Evolutionary conservation across 1,140 invertebrate genomes (phyloP).

Genomic region (Lasioglossum baleicum): DNA sequence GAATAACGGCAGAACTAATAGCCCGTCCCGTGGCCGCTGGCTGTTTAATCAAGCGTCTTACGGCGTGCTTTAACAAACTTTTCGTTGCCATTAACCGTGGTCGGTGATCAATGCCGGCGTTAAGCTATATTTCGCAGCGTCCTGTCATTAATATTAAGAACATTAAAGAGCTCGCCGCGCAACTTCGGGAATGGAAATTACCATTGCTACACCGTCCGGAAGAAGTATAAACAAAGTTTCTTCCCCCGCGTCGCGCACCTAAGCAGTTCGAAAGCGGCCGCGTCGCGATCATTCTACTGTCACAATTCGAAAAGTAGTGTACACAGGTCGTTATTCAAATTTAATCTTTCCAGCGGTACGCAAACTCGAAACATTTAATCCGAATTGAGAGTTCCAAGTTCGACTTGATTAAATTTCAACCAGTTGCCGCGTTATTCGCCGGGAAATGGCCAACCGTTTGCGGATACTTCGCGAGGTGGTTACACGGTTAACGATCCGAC

Average conservation of each 20-base stretch:
- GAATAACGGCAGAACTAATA: conserved; percentile 42
- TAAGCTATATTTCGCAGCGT: conserved; percentile 16
- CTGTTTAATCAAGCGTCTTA: conserved; percentile 62
- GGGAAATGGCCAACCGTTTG: conserved; percentile 1
- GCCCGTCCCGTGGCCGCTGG: conserved; percentile 7
- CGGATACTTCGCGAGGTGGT: background rate
- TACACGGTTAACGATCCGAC: background rate
- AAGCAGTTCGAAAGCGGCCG: background rate
- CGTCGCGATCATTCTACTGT: background rate
- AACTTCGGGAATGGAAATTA: conserved; percentile 19
- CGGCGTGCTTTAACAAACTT: conserved; percentile 51
- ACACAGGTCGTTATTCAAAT: background rate
- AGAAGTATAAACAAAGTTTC: conserved; percentile 26
- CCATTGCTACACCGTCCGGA: background rate
- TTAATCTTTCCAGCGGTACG: background rate
- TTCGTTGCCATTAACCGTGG: conserved; percentile 30
- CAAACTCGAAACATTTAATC: background rate
- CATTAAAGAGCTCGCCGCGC: background rate
- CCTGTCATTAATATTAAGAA: conserved; percentile 33
- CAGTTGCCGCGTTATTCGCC: no score
- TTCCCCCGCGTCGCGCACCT: no score
- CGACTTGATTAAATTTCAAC: background rate
- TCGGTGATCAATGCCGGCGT: conserved; percentile 48
- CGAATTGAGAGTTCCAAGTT: background rate
- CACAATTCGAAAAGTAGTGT: background rate